Evolutionary conservation across 2,113 vertebrate genomes (phyloP).

Genomic region (Antennarius striatus): DNA sequence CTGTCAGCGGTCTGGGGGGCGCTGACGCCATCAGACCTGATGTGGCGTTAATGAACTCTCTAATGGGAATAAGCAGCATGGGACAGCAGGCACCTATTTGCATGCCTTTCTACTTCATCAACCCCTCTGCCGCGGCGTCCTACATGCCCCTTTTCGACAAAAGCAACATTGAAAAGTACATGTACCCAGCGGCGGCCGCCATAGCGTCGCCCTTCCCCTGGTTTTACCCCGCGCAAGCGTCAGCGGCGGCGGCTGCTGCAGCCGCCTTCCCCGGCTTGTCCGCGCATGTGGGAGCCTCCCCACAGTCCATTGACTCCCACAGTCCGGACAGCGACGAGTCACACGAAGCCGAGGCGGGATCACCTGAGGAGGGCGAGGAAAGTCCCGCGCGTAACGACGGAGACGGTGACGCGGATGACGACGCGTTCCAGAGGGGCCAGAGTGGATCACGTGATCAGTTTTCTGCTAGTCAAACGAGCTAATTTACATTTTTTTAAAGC

Average conservation of each 20-base stretch:
- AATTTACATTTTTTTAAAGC: constrained; percentile 45
- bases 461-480: constrained; percentile 67
- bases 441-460: constrained; percentile 53
- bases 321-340: constrained; percentile 58
- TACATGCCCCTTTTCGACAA: constrained; percentile 92
- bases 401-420: constrained; percentile 55
- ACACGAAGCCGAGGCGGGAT: constrained; percentile 51
- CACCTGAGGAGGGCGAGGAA: constrained; percentile 66
- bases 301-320: constrained; percentile 62
- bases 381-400: constrained; percentile 62
- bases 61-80: constrained; percentile 86
- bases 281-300: constrained; percentile 53
- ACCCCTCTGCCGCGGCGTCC: constrained; percentile 88
- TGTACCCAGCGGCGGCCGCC: constrained; percentile 83
- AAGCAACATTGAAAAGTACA: constrained; percentile 86
- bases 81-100: constrained; percentile 89
- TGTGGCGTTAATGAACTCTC: constrained; percentile 84
- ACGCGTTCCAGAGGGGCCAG: constrained; percentile 58
- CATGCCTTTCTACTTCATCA: constrained; percentile 92
- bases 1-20: constrained; percentile 45
- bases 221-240: constrained; percentile 82
- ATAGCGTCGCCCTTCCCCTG: constrained; percentile 84
- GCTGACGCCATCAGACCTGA: constrained; percentile 77
- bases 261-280: constrained; percentile 84
- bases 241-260: constrained; percentile 74